Conservation (phyloP, 2,113 vertebrate species). For the Mormyrus lacerda region DNA sequence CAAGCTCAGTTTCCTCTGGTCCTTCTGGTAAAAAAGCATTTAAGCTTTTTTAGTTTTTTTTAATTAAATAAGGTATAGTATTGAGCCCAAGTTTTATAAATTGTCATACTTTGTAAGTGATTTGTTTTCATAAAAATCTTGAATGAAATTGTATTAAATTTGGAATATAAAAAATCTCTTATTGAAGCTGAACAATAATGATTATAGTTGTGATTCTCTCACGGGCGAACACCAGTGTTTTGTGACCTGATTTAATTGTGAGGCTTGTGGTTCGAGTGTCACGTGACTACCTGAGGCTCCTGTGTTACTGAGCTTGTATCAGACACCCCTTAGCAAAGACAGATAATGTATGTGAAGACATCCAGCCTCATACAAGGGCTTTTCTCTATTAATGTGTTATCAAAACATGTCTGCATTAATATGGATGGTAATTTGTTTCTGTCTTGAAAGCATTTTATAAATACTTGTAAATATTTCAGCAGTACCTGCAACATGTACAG, state of each 20-base stretch:
- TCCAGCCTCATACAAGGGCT: not conserved
- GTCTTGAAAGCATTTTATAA: not conserved
- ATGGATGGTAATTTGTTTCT: not conserved
- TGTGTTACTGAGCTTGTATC: not conserved
- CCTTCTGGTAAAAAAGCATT: no score
- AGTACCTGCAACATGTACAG: not conserved
- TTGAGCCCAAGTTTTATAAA: not conserved
- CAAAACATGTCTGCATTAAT: not conserved
- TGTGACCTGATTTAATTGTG: not conserved
- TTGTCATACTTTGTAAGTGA: not conserved
- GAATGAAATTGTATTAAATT: not conserved
- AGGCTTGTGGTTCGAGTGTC: not conserved
- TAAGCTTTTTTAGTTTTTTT: not conserved
- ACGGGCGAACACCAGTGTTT: not conserved
- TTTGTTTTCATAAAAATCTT: not conserved
- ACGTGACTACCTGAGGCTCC: not conserved
- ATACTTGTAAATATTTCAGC: not conserved
- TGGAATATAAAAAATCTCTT: not conserved
- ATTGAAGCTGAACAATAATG: not conserved
- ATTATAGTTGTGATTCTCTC: not conserved
- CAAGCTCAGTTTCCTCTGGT: not conserved
- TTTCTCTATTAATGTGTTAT: not conserved
- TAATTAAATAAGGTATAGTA: not conserved
- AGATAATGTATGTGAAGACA: not conserved
- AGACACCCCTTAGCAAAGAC: not conserved